Percentiles rank a stretch among this genome's conserved stretches.
phyloP scores from a whole-genome alignment of 2,888 invertebrate genomes.

The Dasypolia templi region DNA sequence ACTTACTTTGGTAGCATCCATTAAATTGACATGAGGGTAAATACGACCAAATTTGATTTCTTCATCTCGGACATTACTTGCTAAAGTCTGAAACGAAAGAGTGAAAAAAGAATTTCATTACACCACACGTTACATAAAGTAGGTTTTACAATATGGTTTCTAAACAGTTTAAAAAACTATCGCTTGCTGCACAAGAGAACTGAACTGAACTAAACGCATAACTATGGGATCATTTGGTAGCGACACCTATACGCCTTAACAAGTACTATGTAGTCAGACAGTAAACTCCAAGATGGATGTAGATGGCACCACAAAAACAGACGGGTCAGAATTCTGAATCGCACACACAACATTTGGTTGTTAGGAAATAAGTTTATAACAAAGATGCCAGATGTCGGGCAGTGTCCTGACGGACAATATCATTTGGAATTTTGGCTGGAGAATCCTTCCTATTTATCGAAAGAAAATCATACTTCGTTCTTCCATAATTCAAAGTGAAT shows the following conservation, averaged over 20 bases:
- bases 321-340: neutral
- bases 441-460: neutral
- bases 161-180: neutral
- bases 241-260: constrained; percentile 8
- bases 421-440: too few species aligned
- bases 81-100: constrained; percentile 90
- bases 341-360: neutral
- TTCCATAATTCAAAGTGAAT: neutral
- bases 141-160: neutral
- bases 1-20: constrained; percentile 90
- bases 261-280: constrained; percentile 4
- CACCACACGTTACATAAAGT: neutral
- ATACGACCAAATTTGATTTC: constrained; percentile 96
- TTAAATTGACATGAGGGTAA: constrained; percentile 95
- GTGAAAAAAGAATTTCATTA: neutral
- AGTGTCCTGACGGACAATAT: neutral
- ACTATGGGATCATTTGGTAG: neutral
- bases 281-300: neutral
- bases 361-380: neutral
- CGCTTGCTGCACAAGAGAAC: neutral
- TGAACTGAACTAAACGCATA: neutral
- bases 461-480: neutral
- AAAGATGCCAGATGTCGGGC: constrained; percentile 24
- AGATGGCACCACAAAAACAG: constrained; percentile 19
- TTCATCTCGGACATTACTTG: constrained; percentile 94